A percentile compares a stretch with the other conserved stretches of the same genome.
phyloP scores from a whole-genome alignment of 1,140 invertebrate genomes.

The Lysiphlebus fabarum region DNA sequence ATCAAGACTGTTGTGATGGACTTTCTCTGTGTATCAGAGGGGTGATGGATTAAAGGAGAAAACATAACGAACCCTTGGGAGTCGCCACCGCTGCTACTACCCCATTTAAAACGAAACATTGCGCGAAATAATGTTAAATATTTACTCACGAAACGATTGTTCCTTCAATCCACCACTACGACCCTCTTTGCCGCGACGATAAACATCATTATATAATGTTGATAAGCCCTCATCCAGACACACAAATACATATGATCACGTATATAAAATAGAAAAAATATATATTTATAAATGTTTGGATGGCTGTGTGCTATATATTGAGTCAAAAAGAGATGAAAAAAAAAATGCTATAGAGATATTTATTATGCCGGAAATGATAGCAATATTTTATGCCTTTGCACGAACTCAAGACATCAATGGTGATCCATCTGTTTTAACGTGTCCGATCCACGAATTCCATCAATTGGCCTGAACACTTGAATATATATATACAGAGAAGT shows the following conservation, averaged over 20 bases:
- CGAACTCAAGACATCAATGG: conserved; percentile 17
- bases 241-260: not conserved
- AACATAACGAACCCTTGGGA: not conserved
- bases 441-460: conserved; percentile 15
- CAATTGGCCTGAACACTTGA: conserved; percentile 17
- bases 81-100: not conserved
- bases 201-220: conserved; percentile 58
- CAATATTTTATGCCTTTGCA: conserved; percentile 17
- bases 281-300: too few relatives aligned
- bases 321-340: conserved; percentile 1
- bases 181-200: conserved; percentile 41
- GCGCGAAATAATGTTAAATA: conserved; percentile 58
- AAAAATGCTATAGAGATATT: too few relatives aligned
- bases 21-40: too few relatives aligned
- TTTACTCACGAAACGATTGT: conserved; percentile 54
- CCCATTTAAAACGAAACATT: conserved; percentile 48
- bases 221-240: conserved; percentile 39
- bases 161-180: conserved; percentile 25
- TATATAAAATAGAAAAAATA: too few relatives aligned
- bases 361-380: not conserved
- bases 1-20: too few relatives aligned
- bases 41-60: not conserved
- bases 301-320: too few relatives aligned
- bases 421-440: not conserved
- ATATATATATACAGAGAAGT: not conserved